phyloP scores from a whole-genome alignment of 2,113 vertebrate genomes.

The Psilopsiagon aymara region DNA sequence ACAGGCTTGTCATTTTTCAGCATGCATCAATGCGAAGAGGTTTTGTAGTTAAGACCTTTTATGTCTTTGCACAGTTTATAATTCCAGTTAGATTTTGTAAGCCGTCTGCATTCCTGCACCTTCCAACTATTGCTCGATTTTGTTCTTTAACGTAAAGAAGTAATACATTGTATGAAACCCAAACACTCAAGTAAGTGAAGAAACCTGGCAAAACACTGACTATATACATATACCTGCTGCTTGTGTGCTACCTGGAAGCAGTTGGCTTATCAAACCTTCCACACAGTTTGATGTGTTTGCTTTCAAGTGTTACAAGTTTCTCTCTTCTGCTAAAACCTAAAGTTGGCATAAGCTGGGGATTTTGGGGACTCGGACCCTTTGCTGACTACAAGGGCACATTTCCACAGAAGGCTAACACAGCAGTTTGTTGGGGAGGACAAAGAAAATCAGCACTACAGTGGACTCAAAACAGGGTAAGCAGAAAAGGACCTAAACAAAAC shows the following conservation, averaged over 20 bases:
- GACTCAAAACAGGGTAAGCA: background rate
- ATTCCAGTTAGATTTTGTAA: background rate
- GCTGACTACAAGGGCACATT: background rate
- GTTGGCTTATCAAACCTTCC: background rate
- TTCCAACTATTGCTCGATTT: background rate
- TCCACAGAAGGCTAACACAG: background rate
- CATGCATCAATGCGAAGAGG: rapidly evolving
- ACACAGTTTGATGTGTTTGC: rapidly evolving
- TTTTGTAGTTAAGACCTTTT: background rate
- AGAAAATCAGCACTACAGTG: background rate
- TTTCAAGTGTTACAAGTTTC: rapidly evolving
- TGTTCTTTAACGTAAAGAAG: background rate
- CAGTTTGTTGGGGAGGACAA: background rate
- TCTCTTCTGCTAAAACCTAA: rapidly evolving
- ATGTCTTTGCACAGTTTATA: rapidly evolving
- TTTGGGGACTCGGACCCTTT: background rate
- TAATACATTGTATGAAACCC: rapidly evolving
- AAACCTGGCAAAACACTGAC: too few relatives aligned
- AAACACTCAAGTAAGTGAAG: rapidly evolving
- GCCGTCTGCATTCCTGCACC: background rate
- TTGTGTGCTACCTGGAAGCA: background rate
- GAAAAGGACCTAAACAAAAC: background rate
- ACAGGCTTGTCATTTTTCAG: rapidly evolving
- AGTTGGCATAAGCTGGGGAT: rapidly evolving
- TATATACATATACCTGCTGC: rapidly evolving